These are phyloP conservation scores for Mustela lutreola DNA, from an alignment of 2,113 vertebrate genomes.

Conservation along the genomic window DNA sequence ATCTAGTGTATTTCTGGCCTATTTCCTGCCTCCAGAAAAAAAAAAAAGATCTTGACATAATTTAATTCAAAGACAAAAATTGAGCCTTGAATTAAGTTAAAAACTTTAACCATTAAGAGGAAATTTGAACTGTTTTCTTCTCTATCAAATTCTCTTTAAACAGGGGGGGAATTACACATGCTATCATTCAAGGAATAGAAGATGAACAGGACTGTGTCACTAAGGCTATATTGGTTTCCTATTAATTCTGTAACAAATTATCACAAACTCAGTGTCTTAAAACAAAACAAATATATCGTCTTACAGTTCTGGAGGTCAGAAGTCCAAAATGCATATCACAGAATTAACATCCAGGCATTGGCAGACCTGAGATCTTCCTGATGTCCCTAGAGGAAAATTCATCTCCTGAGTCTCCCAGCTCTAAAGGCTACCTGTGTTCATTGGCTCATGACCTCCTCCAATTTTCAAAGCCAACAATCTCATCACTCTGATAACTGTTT, in stretches of 20 bases:
- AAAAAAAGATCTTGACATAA: neutral
- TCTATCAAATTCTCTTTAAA: slow-evolving; percentile 18
- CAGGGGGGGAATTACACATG: neutral
- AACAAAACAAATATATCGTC: neutral
- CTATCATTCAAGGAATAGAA: neutral
- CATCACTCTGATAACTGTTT: neutral
- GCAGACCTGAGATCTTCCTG: neutral
- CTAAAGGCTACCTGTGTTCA: neutral
- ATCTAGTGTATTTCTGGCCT: neutral
- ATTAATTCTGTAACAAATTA: neutral
- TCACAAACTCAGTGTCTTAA: neutral
- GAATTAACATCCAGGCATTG: neutral
- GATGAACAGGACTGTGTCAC: neutral
- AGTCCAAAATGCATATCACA: neutral
- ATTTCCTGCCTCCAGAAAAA: neutral
- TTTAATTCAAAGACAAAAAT: slow-evolving; percentile 29
- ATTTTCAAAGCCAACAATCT: neutral
- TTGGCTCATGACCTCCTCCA: neutral
- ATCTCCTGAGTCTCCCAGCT: neutral
- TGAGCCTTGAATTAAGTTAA: neutral
- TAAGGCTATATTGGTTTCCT: neutral
- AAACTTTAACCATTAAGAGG: neutral
- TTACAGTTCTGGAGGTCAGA: neutral
- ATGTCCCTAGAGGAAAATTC: neutral
- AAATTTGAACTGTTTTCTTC: neutral